Percentiles rank a stretch among this genome's conserved stretches.
These are phyloP conservation scores for Chlamydotis undulata DNA, from an alignment of 2,113 vertebrate species.

Conservation along the genomic window DNA sequence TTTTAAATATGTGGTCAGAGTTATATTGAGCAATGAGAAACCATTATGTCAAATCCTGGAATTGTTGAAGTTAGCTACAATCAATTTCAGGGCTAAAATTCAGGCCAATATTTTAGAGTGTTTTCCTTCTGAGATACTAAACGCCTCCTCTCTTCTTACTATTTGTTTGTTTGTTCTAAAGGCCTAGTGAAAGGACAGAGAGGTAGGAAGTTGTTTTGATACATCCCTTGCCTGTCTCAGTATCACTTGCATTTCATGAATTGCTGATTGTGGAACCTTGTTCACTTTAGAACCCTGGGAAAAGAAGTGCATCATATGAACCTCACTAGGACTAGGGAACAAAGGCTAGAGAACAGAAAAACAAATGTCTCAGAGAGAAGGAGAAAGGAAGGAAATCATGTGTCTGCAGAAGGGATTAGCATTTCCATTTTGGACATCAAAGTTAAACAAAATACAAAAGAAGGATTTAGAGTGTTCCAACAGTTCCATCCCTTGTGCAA, in stretches of 20 bases:
- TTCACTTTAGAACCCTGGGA: background rate
- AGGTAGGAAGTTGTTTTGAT: background rate
- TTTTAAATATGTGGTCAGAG: background rate
- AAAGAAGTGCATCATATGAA: background rate
- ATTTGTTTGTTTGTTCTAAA: background rate
- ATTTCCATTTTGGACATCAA: constrained; percentile 61
- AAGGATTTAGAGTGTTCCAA: constrained; percentile 53
- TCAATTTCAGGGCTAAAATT: background rate
- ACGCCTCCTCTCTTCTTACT: background rate
- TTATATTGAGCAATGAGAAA: background rate
- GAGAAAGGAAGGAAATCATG: constrained; percentile 56
- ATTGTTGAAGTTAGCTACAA: background rate
- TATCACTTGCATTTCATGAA: background rate
- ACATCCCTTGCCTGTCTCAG: background rate
- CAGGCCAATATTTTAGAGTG: background rate
- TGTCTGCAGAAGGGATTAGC: constrained; percentile 55
- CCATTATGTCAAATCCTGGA: background rate
- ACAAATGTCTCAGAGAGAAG: constrained; percentile 22
- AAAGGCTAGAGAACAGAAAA: constrained; percentile 34
- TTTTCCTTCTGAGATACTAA: background rate
- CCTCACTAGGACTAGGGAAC: background rate
- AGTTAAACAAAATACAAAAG: constrained; percentile 61
- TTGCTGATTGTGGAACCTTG: background rate
- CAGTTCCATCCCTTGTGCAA: background rate
- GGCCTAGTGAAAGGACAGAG: background rate